These are phyloP conservation scores for Wasmannia auropunctata DNA, from an alignment of 1,140 invertebrate genomes.

Conservation along the genomic window DNA sequence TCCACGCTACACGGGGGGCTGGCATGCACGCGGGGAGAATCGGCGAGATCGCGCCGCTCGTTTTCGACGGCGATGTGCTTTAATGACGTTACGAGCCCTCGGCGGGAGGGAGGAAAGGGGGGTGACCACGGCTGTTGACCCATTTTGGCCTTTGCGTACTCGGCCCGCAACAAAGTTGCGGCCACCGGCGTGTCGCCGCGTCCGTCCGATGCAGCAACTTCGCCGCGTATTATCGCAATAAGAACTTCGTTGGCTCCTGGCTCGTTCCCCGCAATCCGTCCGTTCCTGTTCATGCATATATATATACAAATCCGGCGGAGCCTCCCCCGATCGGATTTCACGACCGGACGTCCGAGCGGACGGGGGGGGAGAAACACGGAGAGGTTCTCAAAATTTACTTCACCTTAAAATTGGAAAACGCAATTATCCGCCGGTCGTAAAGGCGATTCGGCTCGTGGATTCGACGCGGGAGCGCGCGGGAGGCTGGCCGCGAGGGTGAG, in stretches of 20 bases:
- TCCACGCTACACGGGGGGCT: not conserved
- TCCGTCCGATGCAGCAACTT: slow-evolving; percentile 31
- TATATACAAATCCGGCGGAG: not conserved
- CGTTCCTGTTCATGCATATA: not conserved
- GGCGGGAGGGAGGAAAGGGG: not conserved
- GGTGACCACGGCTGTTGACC: slow-evolving; percentile 14
- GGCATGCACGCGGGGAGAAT: not conserved
- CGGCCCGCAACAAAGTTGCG: slow-evolving; percentile 5
- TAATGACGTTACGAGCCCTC: slow-evolving; percentile 44
- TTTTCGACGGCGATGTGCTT: slow-evolving; percentile 24
- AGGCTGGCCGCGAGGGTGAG: not conserved
- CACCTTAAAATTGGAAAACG: slow-evolving; percentile 14
- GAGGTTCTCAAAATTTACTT: not conserved
- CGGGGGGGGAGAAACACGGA: too few relatives aligned
- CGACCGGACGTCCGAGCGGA: not conserved
- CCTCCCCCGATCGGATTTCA: slow-evolving; percentile 7
- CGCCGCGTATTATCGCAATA: slow-evolving; percentile 43
- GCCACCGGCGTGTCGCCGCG: not conserved
- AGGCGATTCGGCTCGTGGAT: not conserved
- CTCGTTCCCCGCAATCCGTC: slow-evolving; percentile 5
- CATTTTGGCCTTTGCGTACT: slow-evolving; percentile 36
- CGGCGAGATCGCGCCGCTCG: not conserved
- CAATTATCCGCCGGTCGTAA: slow-evolving; percentile 13
- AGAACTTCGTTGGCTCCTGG: slow-evolving; percentile 17
- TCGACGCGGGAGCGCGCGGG: not conserved